Percentiles rank a stretch among this genome's conserved stretches.
These are phyloP conservation scores for Luperina nickerlii DNA, from an alignment of 2,888 invertebrate species.

Conservation along the genomic window DNA sequence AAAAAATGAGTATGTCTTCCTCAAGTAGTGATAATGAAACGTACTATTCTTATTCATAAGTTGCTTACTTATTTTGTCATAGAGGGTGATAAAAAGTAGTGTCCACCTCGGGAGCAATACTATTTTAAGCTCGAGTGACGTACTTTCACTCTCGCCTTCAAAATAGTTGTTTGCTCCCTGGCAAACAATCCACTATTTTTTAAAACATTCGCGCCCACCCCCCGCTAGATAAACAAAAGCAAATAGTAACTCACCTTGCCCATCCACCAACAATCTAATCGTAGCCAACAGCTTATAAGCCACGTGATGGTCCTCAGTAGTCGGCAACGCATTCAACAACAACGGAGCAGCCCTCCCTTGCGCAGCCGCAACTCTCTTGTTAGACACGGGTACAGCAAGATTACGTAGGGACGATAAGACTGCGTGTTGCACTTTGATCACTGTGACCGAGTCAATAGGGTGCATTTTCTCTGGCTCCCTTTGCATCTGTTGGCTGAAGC, in stretches of 20 bases:
- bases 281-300: constrained; percentile 96
- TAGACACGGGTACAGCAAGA: constrained; percentile 93
- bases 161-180: too few species aligned
- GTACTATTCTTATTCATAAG: too few species aligned
- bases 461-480: constrained; percentile 66
- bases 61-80: too few species aligned
- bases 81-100: too few species aligned
- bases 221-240: background rate
- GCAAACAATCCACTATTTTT: too few species aligned
- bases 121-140: too few species aligned
- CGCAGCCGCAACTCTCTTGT: constrained; percentile 93
- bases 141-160: too few species aligned
- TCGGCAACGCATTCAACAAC: constrained; percentile 93
- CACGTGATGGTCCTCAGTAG: constrained; percentile 93
- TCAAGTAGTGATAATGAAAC: too few species aligned
- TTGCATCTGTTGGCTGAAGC: constrained; percentile 68
- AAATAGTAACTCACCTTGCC: constrained; percentile 90
- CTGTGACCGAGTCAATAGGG: constrained; percentile 70
- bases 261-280: constrained; percentile 96
- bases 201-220: background rate
- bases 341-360: constrained; percentile 89
- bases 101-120: too few species aligned
- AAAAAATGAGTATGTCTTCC: too few species aligned
- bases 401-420: constrained; percentile 94
- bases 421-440: constrained; percentile 92